A percentile compares a stretch with the other conserved stretches of the same genome.
Conservation (phyloP, 37 sponge, comb jelly and placozoan species). For the Geodia barretti region DNA sequence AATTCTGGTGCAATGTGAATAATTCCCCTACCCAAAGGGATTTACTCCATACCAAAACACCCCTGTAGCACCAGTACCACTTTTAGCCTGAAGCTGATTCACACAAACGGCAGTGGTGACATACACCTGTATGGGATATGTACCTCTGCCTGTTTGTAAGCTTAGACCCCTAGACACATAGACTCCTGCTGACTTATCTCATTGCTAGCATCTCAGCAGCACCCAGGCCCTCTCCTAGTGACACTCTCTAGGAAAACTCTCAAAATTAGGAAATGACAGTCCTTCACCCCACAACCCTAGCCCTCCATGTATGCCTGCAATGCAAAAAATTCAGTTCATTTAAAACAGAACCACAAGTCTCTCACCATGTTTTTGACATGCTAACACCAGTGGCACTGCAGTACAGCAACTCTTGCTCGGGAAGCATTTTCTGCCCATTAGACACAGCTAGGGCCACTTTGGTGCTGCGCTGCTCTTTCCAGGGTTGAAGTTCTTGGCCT, state of each 20-base stretch:
- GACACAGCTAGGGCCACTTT: slow-evolving; percentile 65
- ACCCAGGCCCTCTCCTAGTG: slow-evolving; percentile 54
- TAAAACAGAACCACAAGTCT: not conserved
- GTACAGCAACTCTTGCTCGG: slow-evolving; percentile 57
- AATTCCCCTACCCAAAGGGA: too few species aligned
- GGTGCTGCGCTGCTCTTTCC: slow-evolving; percentile 59
- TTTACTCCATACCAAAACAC: too few species aligned
- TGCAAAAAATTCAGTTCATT: not conserved
- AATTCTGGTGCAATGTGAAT: not conserved
- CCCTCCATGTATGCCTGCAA: slow-evolving; percentile 66
- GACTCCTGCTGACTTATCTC: slow-evolving; percentile 64
- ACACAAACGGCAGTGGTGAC: not conserved
- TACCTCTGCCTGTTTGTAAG: slow-evolving; percentile 51
- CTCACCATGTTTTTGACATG: slow-evolving; percentile 60
- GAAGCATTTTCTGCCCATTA: slow-evolving; percentile 27
- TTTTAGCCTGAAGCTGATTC: not conserved
- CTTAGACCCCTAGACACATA: slow-evolving; percentile 67
- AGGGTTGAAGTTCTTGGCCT: slow-evolving; percentile 61
- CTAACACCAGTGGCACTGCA: slow-evolving; percentile 76
- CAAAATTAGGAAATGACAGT: slow-evolving; percentile 39
- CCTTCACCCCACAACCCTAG: slow-evolving; percentile 70
- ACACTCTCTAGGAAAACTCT: slow-evolving; percentile 55
- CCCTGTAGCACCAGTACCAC: too few species aligned
- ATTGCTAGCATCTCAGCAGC: slow-evolving; percentile 76
- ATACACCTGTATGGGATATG: too few species aligned